These are phyloP conservation scores for Daphoenositta chrysoptera DNA, from an alignment of 2,113 vertebrate species.

Conservation along the genomic window DNA sequence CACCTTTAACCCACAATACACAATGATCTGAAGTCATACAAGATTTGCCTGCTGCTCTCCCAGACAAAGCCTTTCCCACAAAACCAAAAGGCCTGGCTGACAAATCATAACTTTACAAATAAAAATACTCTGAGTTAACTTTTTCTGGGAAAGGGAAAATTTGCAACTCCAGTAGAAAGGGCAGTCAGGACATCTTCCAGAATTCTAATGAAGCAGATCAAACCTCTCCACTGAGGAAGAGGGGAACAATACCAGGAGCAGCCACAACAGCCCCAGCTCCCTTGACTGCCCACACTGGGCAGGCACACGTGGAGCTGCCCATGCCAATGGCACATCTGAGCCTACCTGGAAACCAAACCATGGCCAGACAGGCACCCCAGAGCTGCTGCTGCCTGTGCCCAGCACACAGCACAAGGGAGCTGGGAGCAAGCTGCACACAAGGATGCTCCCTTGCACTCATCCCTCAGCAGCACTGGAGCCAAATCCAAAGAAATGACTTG, in stretches of 20 bases:
- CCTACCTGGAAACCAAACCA: neutral
- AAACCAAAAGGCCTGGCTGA: neutral
- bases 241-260: neutral
- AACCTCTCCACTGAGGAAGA: neutral
- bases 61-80: neutral
- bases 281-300: too few relatives aligned
- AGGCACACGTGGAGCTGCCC: neutral
- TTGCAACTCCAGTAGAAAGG: neutral
- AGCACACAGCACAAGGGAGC: neutral
- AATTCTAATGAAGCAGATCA: neutral
- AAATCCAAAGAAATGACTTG: neutral
- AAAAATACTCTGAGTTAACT: neutral
- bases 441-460: too few relatives aligned
- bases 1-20: neutral
- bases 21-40: neutral
- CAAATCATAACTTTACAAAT: neutral
- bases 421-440: accelerated
- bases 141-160: neutral
- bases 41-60: neutral
- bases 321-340: neutral
- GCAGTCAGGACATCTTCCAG: neutral
- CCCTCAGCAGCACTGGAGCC: neutral
- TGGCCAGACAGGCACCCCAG: neutral
- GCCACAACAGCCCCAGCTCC: neutral
- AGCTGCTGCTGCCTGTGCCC: neutral